A percentile compares a stretch with the other conserved stretches of the same genome.
Conservation (phyloP, 2,113 vertebrate genomes). For the Dendrocopos noguchii region DNA sequence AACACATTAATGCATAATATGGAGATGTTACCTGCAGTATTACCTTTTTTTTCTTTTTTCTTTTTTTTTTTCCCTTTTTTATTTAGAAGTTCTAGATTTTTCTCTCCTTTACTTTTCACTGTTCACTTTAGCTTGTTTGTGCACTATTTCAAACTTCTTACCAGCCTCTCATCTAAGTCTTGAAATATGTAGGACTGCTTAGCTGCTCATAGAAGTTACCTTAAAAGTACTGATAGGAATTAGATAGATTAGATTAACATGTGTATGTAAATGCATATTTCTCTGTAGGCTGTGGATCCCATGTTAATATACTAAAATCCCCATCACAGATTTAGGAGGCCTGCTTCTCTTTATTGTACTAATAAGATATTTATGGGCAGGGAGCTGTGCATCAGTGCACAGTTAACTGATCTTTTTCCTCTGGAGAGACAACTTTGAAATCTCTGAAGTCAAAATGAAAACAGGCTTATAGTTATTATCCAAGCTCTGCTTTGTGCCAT, state of each 20-base stretch:
- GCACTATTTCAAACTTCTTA: neutral
- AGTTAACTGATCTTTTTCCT: conserved; percentile 19
- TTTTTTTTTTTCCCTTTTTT: no score
- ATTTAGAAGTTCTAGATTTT: neutral
- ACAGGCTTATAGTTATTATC: neutral
- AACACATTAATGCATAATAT: neutral
- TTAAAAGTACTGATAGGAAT: neutral
- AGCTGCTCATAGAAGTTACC: neutral
- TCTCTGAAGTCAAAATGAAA: conserved; percentile 28
- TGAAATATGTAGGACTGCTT: neutral
- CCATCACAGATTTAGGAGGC: neutral
- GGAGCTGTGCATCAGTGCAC: conserved; percentile 23
- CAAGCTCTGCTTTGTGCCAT: neutral
- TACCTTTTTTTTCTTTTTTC: neutral
- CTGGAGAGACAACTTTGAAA: conserved; percentile 35
- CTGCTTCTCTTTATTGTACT: conserved; percentile 44
- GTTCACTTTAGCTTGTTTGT: neutral
- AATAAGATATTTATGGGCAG: conserved; percentile 39
- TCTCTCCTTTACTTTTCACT: neutral
- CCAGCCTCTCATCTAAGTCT: neutral
- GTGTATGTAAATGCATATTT: neutral
- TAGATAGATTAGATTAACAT: conserved; percentile 1
- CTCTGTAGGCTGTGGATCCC: neutral
- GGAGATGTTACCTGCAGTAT: neutral
- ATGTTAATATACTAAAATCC: conserved; percentile 26